Evolutionary conservation across 2,113 vertebrate species (phyloP).

Genomic region (Sterrhoptilus dennistouni): DNA sequence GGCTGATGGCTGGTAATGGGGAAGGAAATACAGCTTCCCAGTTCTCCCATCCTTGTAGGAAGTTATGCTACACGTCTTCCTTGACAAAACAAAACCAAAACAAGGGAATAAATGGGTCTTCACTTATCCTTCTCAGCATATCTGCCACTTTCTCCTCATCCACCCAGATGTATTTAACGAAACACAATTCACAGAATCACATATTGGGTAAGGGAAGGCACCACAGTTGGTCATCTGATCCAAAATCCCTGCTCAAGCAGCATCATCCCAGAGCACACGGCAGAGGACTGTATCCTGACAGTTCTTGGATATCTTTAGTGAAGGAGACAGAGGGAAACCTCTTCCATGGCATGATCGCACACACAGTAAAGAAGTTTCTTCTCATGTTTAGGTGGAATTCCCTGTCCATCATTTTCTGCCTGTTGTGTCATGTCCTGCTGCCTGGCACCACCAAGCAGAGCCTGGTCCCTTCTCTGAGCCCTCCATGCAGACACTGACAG

Average conservation of each 20-base stretch:
- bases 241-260: not conserved
- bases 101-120: not conserved
- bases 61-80: not conserved
- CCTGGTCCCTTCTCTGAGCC: rapidly evolving
- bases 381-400: not conserved
- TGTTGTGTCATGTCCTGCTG: not conserved
- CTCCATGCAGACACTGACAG: not conserved
- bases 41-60: not conserved
- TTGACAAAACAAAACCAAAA: not conserved
- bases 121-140: not conserved
- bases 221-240: not conserved
- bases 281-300: no score
- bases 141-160: not conserved
- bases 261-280: no score
- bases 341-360: not conserved
- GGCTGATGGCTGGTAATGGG: not conserved
- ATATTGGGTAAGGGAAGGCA: not conserved
- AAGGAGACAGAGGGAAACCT: not conserved
- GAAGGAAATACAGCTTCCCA: not conserved
- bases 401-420: not conserved
- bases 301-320: not conserved
- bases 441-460: rapidly evolving
- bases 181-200: not conserved
- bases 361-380: not conserved
- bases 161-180: not conserved